Base-by-base conservation (phyloP, 2,797 vertebrate genomes). In the Meriones psammophilus region DNA sequence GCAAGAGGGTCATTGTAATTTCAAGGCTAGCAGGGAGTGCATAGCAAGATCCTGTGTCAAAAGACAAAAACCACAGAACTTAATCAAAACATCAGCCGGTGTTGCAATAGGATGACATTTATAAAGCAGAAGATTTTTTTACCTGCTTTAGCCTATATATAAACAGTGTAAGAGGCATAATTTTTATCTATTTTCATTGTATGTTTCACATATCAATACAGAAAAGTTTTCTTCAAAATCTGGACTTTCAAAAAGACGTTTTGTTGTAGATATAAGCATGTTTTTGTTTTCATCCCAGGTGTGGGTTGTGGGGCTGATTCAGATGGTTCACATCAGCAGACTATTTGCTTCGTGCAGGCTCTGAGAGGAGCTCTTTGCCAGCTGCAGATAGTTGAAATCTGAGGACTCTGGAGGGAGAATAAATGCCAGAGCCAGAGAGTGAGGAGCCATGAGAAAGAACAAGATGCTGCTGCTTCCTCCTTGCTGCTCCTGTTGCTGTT, bases 151-250 rank as follows among this genome's bases (percentile, higher is more conserved):
- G 74, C n/a, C 24, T 94, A 54, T 73, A 92, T 46, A 54, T 33
- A 30, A 68, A 7, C 6, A 69, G 12, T 33, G 80, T 58, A 0
- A 4, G 22, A 18, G 8, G 9, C 36, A 66, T 60, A n/a, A 20
- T 90, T 90, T 91, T 89, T 14, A 81, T 73, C 33, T 71, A n/a
- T 88, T 94, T 92, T 93, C 62, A 4, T 81, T 33, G 7, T 39
- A 36, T 46, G 50, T 66, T 89, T 92, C 13, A 20, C 46, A 42
- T 36, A 10, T 46, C 24, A 79, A 62, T 62, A 95, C 13, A 39
- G 62, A 77, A 17, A 30, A 15, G 33, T 88, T 66, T 92, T 87
- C 42, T 94, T 50, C 74, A 2, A 5, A 84, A 60, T 76, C 13
- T 33, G 30, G 36, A 46, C 33, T 60, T 89, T 42, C 33, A 79